Conservation (phyloP, 2,797 vertebrate genomes). For the Myioborus miniatus region DNA sequence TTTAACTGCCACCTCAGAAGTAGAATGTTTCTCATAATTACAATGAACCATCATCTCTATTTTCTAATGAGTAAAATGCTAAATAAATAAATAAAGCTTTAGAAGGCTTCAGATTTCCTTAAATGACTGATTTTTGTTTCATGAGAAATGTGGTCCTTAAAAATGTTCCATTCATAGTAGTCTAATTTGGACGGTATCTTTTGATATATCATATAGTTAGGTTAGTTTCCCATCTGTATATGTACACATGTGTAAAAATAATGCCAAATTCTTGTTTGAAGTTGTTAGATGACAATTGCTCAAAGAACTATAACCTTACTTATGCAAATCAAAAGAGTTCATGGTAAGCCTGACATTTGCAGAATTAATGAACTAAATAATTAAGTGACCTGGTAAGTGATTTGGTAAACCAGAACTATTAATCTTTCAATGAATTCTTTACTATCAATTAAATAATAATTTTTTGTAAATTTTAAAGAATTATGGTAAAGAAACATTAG, state of each 20-base stretch:
- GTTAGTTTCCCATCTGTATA: slow-evolving; percentile 3
- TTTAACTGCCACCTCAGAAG: background rate
- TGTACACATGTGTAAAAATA: slow-evolving; percentile 14
- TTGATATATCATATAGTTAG: background rate
- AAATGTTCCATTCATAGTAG: background rate
- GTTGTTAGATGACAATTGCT: slow-evolving; percentile 60
- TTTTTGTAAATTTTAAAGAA: slow-evolving; percentile 76
- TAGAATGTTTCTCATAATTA: slow-evolving; percentile 16
- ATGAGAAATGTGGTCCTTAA: background rate
- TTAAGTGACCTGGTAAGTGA: slow-evolving; percentile 93
- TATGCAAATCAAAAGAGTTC: slow-evolving; percentile 88
- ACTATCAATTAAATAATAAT: slow-evolving; percentile 78
- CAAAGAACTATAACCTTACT: slow-evolving; percentile 77
- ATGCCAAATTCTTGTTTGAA: slow-evolving; percentile 68
- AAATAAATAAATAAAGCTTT: background rate
- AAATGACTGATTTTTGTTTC: background rate
- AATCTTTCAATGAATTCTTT: slow-evolving; percentile 80
- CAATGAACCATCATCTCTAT: background rate
- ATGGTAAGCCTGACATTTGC: slow-evolving; percentile 90
- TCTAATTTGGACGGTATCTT: background rate
- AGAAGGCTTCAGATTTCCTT: slow-evolving; percentile 17
- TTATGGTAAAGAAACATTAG: slow-evolving; percentile 76
- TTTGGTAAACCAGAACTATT: slow-evolving; percentile 90
- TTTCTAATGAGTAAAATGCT: background rate
- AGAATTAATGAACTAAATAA: slow-evolving; percentile 97